Conservation (phyloP, 2,797 vertebrate genomes). For the Girardinus metallicus region DNA sequence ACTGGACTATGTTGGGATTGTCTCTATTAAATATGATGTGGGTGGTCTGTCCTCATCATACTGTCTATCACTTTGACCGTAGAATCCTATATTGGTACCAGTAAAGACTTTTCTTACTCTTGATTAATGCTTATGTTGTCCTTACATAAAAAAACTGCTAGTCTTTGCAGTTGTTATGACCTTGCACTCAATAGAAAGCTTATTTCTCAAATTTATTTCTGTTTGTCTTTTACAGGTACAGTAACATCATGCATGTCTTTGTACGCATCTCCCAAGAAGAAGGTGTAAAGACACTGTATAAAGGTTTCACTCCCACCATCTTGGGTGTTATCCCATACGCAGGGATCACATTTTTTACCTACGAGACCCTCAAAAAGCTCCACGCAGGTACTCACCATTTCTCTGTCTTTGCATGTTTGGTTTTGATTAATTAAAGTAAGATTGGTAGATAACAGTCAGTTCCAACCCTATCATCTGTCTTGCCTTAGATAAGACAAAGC, state of each 20-base stretch:
- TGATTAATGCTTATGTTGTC: background rate
- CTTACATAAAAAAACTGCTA: background rate
- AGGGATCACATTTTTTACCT: slow-evolving; percentile 96
- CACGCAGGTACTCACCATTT: slow-evolving; percentile 84
- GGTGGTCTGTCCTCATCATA: background rate
- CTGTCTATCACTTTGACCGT: background rate
- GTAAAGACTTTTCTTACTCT: background rate
- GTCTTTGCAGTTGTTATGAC: background rate
- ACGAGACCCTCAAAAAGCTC: slow-evolving; percentile 92
- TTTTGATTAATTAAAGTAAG: background rate
- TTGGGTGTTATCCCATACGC: slow-evolving; percentile 95
- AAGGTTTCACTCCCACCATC: slow-evolving; percentile 93
- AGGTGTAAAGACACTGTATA: slow-evolving; percentile 89
- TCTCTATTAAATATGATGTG: background rate
- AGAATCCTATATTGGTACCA: background rate
- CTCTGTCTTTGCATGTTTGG: background rate
- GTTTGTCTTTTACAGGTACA: slow-evolving; percentile 84
- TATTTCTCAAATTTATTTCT: background rate
- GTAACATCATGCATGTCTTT: slow-evolving; percentile 95
- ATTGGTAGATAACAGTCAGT: background rate
- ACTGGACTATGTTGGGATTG: background rate
- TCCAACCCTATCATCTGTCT: background rate
- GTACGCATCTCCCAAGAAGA: slow-evolving; percentile 94
- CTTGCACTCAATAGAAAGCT: background rate
- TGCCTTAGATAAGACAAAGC: slow-evolving; percentile 84